Evolutionary conservation across 2,113 vertebrate genomes (phyloP), one percentile per base, ranked within the genome.

Genomic region (Rissa tridactyla): DNA sequence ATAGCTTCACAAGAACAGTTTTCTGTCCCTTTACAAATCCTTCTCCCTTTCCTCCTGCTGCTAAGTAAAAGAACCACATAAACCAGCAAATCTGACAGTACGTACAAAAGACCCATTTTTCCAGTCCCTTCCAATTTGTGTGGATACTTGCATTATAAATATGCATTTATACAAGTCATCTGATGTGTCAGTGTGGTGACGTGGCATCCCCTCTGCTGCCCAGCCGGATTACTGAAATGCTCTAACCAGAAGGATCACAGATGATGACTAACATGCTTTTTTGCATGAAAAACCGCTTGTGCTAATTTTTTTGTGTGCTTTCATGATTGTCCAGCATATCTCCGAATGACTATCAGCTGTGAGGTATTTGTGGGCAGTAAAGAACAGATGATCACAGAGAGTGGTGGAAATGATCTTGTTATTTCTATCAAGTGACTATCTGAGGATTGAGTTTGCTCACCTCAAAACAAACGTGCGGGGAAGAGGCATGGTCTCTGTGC

Each of bases 181-280:
- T 25, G 78, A 64, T 82, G 57, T 81, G 86, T 85, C 54, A 69
- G 54, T 12, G 16, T 44, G 85, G 89, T 91, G 95, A 96, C 7
- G 70, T 95, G 96, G 94, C 94, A 72, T 70, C 82, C 8, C 13
- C 18, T 1, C 78, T 60, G 6, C 91, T 94, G 86, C 90, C 96
- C 3, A 0, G 42, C 64, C 10, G 0, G 9, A 14, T 78, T 54
- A 70, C 66, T 58, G 81, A 14, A 88, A 36, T 9, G 0, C 89
- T 79, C 66, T 38, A 21, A 34, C 78, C 84, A 94, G 38, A 82
- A 73, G 78, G 90, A 92, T 61, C 84, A 58, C 86, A 89, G 89
- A 94, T 91, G 92, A 93, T 96, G 96, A 96, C 93, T 94, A 95
- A 95, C 36, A 46, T 11, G 12, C 44, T 88, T 82, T 82, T 83